These are phyloP conservation scores for Atherinomorus stipes DNA, from an alignment of 2,113 vertebrate genomes.

Conservation along the genomic window DNA sequence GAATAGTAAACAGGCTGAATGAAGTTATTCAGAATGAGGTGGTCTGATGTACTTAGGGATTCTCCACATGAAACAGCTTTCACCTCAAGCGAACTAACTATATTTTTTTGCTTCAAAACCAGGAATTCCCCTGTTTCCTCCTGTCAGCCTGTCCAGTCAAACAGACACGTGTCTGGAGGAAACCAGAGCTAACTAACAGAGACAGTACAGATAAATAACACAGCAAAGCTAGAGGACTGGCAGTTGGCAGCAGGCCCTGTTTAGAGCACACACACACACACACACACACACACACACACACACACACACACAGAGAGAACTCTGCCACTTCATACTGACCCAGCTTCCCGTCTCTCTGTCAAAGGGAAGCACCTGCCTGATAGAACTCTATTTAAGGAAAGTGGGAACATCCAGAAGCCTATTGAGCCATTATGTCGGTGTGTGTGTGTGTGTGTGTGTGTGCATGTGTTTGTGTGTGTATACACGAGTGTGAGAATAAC, in stretches of 20 bases:
- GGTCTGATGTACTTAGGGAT: neutral
- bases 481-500: neutral
- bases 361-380: conserved; percentile 77
- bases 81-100: neutral
- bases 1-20: conserved; percentile 1
- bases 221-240: conserved; percentile 50
- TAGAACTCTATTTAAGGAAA: conserved; percentile 65
- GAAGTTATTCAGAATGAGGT: neutral
- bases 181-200: conserved; percentile 32
- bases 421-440: conserved; percentile 17
- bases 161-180: conserved; percentile 67
- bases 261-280: conserved; percentile 24
- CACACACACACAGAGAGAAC: conserved; percentile 5
- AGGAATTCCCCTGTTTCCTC: conserved; percentile 23
- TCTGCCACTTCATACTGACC: conserved; percentile 42
- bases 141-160: conserved; percentile 15
- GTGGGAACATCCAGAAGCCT: conserved; percentile 47
- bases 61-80: conserved; percentile 6
- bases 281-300: conserved; percentile 20
- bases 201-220: conserved; percentile 48
- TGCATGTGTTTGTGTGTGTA: neutral
- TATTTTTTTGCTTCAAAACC: conserved; percentile 8
- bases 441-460: conserved; percentile 14
- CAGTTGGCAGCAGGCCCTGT: conserved; percentile 52
- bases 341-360: conserved; percentile 46